phyloP scores from a whole-genome alignment of 2,888 invertebrate genomes.

The Drosophila buzzatii region DNA sequence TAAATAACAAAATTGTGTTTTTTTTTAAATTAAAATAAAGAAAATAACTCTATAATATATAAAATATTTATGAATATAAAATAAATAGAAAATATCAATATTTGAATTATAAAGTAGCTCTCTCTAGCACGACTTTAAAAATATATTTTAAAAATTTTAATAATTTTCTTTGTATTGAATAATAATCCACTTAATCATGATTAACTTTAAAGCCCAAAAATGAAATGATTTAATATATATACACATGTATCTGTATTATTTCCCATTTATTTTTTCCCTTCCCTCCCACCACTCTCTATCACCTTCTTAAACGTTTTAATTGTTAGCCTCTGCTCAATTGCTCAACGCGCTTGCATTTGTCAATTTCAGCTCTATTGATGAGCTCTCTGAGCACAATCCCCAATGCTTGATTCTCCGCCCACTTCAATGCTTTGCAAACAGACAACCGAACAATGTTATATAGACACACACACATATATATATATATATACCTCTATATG shows the following conservation, averaged over 20 bases:
- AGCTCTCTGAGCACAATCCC: slow-evolving; percentile 6
- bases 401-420: background rate
- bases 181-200: too few relatives aligned
- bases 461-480: background rate
- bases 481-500: background rate
- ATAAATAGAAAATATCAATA: too few relatives aligned
- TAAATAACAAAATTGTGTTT: background rate
- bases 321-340: slow-evolving; percentile 10
- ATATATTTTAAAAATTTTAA: too few relatives aligned
- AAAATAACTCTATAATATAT: background rate
- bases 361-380: slow-evolving; percentile 27
- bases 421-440: background rate
- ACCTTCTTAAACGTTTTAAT: slow-evolving; percentile 3
- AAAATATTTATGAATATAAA: background rate
- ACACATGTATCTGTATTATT: too few relatives aligned
- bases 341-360: slow-evolving; percentile 26
- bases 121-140: too few relatives aligned
- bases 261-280: too few relatives aligned
- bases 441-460: slow-evolving; percentile 55
- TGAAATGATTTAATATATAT: too few relatives aligned
- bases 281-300: background rate
- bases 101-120: too few relatives aligned
- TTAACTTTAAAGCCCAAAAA: too few relatives aligned
- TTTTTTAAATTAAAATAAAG: too few relatives aligned
- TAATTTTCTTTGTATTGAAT: too few relatives aligned